These are phyloP conservation scores for Caenorhabditis angaria DNA, from an alignment of 2,888 invertebrate species.

Conservation along the genomic window DNA sequence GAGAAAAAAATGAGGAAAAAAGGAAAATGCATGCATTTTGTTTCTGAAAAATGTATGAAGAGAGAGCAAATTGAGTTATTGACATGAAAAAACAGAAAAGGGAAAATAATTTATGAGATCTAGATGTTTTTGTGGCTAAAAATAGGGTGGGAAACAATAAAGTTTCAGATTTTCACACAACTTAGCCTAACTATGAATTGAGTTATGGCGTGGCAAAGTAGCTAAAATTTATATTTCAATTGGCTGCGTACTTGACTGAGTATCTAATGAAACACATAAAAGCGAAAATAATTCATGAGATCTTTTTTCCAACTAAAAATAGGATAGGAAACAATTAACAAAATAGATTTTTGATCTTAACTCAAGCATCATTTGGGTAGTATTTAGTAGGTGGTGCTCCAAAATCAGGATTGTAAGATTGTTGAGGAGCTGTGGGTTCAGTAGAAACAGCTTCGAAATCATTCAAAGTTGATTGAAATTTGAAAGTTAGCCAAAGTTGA, in stretches of 20 bases:
- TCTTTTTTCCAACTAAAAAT: constrained; percentile 10
- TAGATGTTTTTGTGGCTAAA: too few species aligned
- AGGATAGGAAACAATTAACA: constrained; percentile 11
- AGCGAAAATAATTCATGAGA: constrained; percentile 6
- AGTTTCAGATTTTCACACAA: too few species aligned
- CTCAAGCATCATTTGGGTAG: constrained; percentile 33
- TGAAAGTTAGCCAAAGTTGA: constrained; percentile 46
- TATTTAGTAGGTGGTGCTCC: constrained; percentile 37
- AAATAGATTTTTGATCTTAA: too few species aligned
- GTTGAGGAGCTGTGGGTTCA: constrained; percentile 48
- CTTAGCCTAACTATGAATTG: too few species aligned
- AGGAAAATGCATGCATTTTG: not conserved
- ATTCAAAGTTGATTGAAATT: constrained; percentile 50
- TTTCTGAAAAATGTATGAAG: not conserved
- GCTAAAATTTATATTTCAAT: too few species aligned
- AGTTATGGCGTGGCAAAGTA: too few species aligned
- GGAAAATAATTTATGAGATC: not conserved
- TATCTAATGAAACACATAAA: too few species aligned
- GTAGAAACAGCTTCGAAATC: constrained; percentile 47
- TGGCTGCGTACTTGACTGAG: too few species aligned
- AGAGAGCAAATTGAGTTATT: not conserved
- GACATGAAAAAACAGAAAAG: not conserved
- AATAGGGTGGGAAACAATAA: not conserved
- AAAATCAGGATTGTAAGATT: constrained; percentile 52
- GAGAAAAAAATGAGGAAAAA: not conserved